Evolutionary conservation across 1,140 invertebrate species (phyloP), one percentile per base, ranked within the genome.

Genomic region (Helicoverpa armigera): DNA sequence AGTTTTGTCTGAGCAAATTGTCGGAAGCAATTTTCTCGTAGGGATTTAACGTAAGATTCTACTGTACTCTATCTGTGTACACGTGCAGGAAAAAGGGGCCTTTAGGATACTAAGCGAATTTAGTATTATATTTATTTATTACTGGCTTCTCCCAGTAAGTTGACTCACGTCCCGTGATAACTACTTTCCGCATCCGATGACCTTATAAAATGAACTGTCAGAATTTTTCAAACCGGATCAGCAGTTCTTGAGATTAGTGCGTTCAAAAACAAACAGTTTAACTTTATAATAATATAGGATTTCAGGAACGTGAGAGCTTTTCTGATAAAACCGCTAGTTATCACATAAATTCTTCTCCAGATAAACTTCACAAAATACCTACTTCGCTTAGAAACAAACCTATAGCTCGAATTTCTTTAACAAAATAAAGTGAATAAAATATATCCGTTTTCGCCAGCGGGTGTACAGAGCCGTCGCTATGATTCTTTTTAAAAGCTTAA

Each of bases 401-500:
- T 2, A 23, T 2, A 23, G 5, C 5, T 43, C 9, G 5, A 43
- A 43, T 43, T 43, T 43, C 4, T 43, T 9, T 3, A 7, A 7
- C 9, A 43, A 43, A 43, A 43, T 43, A 43, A 7, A 43, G 12
- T 18, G 1, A 13, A 16, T 16, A 4, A 60, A 2, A 16, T 43
- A 43, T 7, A 0, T 35, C 14, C 73, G 80, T 35, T 76, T 81
- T 77, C 23, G 11, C 83, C 69, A 83, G 65, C 48, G 48, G 43
- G 80, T 89, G 88, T 92, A 82, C 89, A 16, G 63, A 60, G 83
- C 84, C 85, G 81, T 87, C 81, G 84, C 85, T 89, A 91, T 89
- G 90, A 91, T 92, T 92, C 91, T 92, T 93, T 94, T 92, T 93
- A 94, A 94, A 93, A 92, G 91, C 91, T 92, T 88, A 89, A 91